Percentiles rank a stretch among this genome's conserved stretches.
These are phyloP conservation scores for Hemicordylus capensis DNA, from an alignment of 2,113 vertebrate genomes.

Conservation along the genomic window DNA sequence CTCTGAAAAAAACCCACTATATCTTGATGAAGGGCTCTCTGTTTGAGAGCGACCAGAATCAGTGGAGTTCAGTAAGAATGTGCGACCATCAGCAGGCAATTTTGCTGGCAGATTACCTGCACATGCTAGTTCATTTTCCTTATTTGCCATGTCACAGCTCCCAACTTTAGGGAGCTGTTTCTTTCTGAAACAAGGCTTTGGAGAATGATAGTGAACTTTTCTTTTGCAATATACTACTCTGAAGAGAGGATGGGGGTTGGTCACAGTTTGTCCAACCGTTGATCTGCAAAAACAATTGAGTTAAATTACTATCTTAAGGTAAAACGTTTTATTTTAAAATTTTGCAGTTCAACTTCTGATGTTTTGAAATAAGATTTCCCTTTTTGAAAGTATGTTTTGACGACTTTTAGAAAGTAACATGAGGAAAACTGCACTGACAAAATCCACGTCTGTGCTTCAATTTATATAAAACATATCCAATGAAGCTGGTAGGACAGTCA, in stretches of 20 bases:
- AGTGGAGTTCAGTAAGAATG: conserved; percentile 81
- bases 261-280: conserved; percentile 78
- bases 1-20: conserved; percentile 89
- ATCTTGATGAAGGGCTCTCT: conserved; percentile 83
- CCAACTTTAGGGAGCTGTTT: conserved; percentile 74
- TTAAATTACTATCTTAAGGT: neutral
- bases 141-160: conserved; percentile 86
- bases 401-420: neutral
- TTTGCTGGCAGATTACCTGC: conserved; percentile 83
- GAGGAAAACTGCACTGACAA: neutral
- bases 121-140: conserved; percentile 92
- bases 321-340: neutral
- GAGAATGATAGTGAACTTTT: conserved; percentile 70
- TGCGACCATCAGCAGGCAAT: conserved; percentile 74
- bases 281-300: conserved; percentile 56
- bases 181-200: conserved; percentile 75
- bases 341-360: neutral
- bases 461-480: neutral
- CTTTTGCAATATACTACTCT: conserved; percentile 76
- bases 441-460: neutral
- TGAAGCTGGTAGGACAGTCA: neutral
- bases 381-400: conserved; percentile 19
- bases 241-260: conserved; percentile 69
- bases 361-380: neutral
- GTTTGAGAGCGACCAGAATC: conserved; percentile 81